Evolutionary conservation across 2,113 vertebrate species (phyloP).

Genomic region (Onychorhynchus coronatus): DNA sequence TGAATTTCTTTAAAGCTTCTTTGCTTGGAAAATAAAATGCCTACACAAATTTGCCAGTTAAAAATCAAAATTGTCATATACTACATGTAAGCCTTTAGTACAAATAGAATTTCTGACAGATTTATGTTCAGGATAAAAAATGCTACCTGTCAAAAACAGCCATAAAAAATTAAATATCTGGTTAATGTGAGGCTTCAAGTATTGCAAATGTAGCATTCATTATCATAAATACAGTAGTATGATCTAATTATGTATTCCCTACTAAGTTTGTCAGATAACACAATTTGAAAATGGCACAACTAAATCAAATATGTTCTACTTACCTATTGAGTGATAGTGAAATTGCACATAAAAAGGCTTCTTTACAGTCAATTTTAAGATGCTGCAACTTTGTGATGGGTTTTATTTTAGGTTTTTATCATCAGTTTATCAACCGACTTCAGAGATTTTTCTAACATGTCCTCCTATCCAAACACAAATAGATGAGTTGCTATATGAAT

Average conservation of each 20-base stretch:
- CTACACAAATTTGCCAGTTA: conserved; percentile 17
- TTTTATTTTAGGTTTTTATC: neutral
- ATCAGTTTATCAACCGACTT: neutral
- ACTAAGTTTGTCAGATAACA: conserved; percentile 63
- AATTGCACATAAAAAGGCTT: conserved; percentile 43
- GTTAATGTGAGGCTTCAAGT: conserved; percentile 33
- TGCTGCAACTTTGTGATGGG: neutral
- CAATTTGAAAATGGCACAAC: conserved; percentile 49
- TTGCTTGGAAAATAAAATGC: conserved; percentile 39
- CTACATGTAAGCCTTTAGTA: conserved; percentile 24
- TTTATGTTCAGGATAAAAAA: conserved; percentile 46
- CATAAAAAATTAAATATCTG: conserved; percentile 62
- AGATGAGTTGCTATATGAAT: neutral
- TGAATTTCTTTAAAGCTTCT: neutral
- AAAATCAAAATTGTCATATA: conserved; percentile 35
- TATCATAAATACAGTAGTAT: conserved; percentile 50
- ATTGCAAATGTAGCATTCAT: conserved; percentile 40
- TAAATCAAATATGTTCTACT: conserved; percentile 53
- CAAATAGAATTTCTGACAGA: conserved; percentile 55
- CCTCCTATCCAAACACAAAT: neutral
- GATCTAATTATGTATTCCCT: conserved; percentile 50
- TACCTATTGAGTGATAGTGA: conserved; percentile 38
- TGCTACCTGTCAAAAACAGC: conserved; percentile 54
- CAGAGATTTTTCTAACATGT: neutral
- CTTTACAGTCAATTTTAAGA: conserved; percentile 27